Conservation (phyloP, 23 tunicate species). For the Botrylloides violaceus region DNA sequence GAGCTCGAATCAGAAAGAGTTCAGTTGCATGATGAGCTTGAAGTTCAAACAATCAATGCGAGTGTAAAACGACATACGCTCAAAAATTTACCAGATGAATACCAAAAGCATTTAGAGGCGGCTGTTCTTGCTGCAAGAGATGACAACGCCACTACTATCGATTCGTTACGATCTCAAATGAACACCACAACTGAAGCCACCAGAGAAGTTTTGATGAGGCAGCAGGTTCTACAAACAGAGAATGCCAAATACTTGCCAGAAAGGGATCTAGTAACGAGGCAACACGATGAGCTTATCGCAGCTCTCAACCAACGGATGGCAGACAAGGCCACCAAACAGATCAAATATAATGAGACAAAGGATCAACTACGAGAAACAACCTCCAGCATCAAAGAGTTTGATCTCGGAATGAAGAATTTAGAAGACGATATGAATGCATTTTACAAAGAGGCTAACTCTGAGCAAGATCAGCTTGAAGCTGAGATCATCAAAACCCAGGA, state of each 20-base stretch:
- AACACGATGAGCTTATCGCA: constrained; percentile 80
- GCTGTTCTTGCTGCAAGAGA: constrained; percentile 64
- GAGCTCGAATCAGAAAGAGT: constrained; percentile 43
- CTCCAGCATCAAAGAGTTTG: constrained; percentile 42
- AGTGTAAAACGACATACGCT: constrained; percentile 54
- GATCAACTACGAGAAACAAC: constrained; percentile 51
- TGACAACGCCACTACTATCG: constrained; percentile 36
- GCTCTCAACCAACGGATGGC: constrained; percentile 74
- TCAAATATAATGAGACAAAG: constrained; percentile 49
- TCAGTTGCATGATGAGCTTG: constrained; percentile 42
- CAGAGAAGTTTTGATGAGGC: constrained; percentile 12
- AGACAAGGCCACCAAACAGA: constrained; percentile 65
- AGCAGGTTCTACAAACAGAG: constrained; percentile 31
- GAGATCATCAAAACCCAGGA: constrained; percentile 51
- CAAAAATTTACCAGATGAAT: constrained; percentile 29
- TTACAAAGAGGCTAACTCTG: constrained; percentile 33
- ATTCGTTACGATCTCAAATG: constrained; percentile 23
- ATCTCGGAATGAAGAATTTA: constrained; percentile 48
- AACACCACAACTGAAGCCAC: constrained; percentile 20
- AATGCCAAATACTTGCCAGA: constrained; percentile 52
- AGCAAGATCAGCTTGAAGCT: constrained; percentile 12
- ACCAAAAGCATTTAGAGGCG: constrained; percentile 51
- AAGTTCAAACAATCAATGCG: constrained; percentile 56
- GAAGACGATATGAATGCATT: constrained; percentile 49
- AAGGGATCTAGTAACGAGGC: constrained; percentile 36